Evolutionary conservation across 2,888 invertebrate species (phyloP).

Genomic region (Netelia melanura): DNA sequence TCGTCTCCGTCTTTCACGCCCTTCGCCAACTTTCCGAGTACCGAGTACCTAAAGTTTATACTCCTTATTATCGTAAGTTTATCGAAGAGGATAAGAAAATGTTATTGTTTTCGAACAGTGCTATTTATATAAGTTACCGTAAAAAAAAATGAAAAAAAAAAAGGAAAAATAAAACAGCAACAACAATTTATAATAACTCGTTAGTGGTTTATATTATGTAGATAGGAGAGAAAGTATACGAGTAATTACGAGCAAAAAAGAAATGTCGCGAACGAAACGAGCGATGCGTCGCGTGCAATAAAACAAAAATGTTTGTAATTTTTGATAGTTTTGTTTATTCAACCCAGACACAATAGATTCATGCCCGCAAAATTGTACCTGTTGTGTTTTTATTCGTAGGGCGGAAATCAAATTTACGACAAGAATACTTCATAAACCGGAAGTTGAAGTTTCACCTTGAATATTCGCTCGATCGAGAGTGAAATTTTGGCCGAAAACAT

Average conservation of each 20-base stretch:
- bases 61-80: slow-evolving; percentile 42
- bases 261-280: slow-evolving; percentile 22
- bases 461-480: too few relatives aligned
- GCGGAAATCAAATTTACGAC: slow-evolving; percentile 6
- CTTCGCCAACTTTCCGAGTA: slow-evolving; percentile 58
- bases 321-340: slow-evolving; percentile 72
- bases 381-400: slow-evolving; percentile 1
- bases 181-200: slow-evolving; percentile 31
- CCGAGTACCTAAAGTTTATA: slow-evolving; percentile 68
- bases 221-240: slow-evolving; percentile 56
- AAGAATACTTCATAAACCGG: too few relatives aligned
- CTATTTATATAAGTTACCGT: slow-evolving; percentile 68
- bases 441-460: too few relatives aligned
- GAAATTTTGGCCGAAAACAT: too few relatives aligned
- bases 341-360: slow-evolving; percentile 55
- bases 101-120: slow-evolving; percentile 62
- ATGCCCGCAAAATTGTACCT: too few relatives aligned
- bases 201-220: slow-evolving; percentile 52
- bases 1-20: slow-evolving; percentile 57
- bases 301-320: slow-evolving; percentile 78
- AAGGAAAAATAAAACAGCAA: not conserved
- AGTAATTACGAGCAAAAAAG: slow-evolving; percentile 30
- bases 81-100: slow-evolving; percentile 18
- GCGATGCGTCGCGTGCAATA: slow-evolving; percentile 46
- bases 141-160: slow-evolving; percentile 17